Conservation (phyloP, 2,888 invertebrate genomes). For the Rotaria sp. region DNA sequence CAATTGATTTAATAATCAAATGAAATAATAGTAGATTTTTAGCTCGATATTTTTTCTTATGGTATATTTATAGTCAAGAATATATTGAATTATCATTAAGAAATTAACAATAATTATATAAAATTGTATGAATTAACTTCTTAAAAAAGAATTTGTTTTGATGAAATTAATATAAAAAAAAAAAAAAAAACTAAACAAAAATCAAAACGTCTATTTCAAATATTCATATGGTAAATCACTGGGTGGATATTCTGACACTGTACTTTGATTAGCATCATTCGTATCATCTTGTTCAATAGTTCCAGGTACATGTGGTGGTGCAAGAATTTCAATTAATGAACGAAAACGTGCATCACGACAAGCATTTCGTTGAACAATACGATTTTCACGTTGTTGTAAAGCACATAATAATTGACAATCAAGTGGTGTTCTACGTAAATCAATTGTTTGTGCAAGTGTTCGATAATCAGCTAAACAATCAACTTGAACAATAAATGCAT, state of each 20-base stretch:
- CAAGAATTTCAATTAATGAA: background rate
- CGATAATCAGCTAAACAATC: constrained; percentile 19
- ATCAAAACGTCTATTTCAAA: no score
- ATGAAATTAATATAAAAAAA: no score
- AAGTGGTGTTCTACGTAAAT: background rate
- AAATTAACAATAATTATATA: no score
- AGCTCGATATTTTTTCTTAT: no score
- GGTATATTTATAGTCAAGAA: no score
- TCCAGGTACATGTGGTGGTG: background rate
- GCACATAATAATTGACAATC: background rate
- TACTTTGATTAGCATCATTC: background rate
- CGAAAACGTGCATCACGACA: constrained; percentile 11
- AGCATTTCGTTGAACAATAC: constrained; percentile 3
- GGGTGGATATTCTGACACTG: background rate
- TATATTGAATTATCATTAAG: no score
- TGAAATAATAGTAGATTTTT: no score
- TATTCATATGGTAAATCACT: background rate
- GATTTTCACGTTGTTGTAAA: constrained; percentile 28
- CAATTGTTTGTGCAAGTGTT: background rate
- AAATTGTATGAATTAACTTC: no score
- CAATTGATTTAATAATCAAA: no score
- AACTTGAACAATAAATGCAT: background rate
- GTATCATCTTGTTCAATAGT: background rate
- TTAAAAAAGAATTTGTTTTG: no score
- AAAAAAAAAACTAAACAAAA: no score